Evolutionary conservation across 1,140 invertebrate genomes (phyloP).

Genomic region (Triops longicaudatus): DNA sequence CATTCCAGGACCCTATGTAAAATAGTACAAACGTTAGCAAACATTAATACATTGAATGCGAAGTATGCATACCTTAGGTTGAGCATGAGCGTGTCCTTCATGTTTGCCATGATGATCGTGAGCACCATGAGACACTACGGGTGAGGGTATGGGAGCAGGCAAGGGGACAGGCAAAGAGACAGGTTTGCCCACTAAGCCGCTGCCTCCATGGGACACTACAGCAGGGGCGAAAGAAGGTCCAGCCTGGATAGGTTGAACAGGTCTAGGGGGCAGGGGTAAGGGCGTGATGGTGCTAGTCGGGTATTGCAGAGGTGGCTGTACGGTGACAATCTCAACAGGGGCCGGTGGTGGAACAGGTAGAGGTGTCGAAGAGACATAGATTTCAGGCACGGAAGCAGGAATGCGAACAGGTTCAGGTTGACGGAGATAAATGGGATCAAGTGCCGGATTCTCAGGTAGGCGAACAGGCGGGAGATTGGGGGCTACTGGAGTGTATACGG

Average conservation of each 20-base stretch:
- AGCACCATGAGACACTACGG: background rate
- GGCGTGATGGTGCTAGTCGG: too few species aligned
- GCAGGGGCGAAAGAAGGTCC: background rate
- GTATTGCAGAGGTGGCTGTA: too few species aligned
- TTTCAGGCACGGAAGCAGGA: background rate
- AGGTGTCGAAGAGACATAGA: background rate
- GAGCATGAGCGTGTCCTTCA: background rate
- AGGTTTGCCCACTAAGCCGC: background rate
- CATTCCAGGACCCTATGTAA: conserved; percentile 5
- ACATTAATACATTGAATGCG: too few species aligned
- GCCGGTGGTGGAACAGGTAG: background rate
- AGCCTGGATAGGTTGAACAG: background rate
- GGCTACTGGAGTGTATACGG: background rate
- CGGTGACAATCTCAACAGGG: background rate
- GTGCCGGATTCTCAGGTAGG: background rate
- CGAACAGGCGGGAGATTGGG: background rate
- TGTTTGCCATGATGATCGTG: background rate
- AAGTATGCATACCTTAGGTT: background rate
- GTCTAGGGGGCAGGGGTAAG: background rate
- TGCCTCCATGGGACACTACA: background rate
- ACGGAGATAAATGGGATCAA: background rate
- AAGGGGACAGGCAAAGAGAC: background rate
- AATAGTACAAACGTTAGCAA: too few species aligned
- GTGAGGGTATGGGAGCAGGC: background rate
- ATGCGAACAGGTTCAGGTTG: background rate